Evolutionary conservation across 2,797 vertebrate genomes (phyloP), one percentile per base, ranked within the genome.

Genomic region (Capromys pilorides): DNA sequence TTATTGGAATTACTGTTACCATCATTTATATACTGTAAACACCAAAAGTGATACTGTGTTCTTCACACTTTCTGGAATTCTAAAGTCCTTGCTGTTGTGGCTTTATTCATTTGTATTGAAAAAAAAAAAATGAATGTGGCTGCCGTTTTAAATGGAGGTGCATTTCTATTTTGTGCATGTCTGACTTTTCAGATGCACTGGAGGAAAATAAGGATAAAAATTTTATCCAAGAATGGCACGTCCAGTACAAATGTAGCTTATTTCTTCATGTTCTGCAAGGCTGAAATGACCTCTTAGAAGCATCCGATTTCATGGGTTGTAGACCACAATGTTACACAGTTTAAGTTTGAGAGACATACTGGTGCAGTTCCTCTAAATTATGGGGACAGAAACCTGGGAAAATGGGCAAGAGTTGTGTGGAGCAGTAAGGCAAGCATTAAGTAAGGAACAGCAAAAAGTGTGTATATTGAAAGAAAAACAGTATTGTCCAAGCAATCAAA

Each of bases 291-390:
- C 36, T 75, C 93, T 73, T 71, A 86, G 85, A 67, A 92, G 81
- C 71, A 57, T 84, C 45, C 85, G 85, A 96, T 95, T 97, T 96
- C 80, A 92, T 92, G 93, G 90, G n/a, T 67, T 95, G 61, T 57
- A 54, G 90, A 91, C 91, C 91, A n/a, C 91, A 45, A 24, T 86
- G 94, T 80, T 88, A 31, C 4, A 2, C 93, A 24, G 69, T 92
- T 92, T 95, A 96, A 96, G 88, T 89, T 80, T 69, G 79, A 85
- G 78, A 95, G 33, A 45, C 57, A 59, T n/a, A 90, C 24, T 0
- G 1, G n/a, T 90, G 26, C 21, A 49, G 1, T 11, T 87, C 83
- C 79, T 94, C 24, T 90, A 78, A 95, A 31, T 49, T 62, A n/a
- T 33, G 62, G 13, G 79, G 82, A 19, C 2, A 31, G 39, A 13